These are phyloP conservation scores for Rhagonycha fulva DNA, from an alignment of 2,888 invertebrate species.

Conservation along the genomic window DNA sequence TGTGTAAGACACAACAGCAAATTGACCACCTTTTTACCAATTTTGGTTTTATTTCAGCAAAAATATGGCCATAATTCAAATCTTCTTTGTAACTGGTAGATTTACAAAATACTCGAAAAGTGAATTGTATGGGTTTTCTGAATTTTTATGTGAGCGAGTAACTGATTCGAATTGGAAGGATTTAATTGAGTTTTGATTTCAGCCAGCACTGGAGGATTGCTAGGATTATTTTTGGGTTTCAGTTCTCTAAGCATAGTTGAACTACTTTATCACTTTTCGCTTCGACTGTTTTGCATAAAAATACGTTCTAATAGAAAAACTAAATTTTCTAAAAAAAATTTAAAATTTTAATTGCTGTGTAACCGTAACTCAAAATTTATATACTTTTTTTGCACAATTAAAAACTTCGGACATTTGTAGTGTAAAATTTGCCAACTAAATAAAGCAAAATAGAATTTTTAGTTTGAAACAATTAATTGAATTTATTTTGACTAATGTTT, in stretches of 20 bases:
- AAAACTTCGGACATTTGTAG: too few species aligned
- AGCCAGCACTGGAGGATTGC: not conserved
- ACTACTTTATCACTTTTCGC: not conserved
- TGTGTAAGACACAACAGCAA: not conserved
- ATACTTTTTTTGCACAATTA: too few species aligned
- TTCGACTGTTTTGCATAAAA: not conserved
- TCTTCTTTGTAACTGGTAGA: not conserved
- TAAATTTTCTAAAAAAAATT: not conserved
- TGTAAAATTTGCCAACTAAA: too few species aligned
- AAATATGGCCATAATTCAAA: not conserved
- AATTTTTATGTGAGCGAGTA: slow-evolving; percentile 72
- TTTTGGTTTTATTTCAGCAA: not conserved
- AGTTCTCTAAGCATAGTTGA: not conserved
- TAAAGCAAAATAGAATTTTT: too few species aligned
- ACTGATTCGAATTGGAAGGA: not conserved
- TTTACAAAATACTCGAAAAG: slow-evolving; percentile 66
- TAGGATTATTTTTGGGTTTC: not conserved
- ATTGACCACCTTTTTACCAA: not conserved
- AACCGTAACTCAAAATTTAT: too few species aligned
- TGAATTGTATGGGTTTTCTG: slow-evolving; percentile 76
- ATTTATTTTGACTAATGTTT: too few species aligned
- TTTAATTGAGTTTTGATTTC: not conserved
- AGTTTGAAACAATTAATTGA: too few species aligned
- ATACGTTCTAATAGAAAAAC: not conserved
- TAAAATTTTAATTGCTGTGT: too few species aligned